Conservation (phyloP, 2,113 vertebrate genomes). For the Cynopterus brachyotis region DNA sequence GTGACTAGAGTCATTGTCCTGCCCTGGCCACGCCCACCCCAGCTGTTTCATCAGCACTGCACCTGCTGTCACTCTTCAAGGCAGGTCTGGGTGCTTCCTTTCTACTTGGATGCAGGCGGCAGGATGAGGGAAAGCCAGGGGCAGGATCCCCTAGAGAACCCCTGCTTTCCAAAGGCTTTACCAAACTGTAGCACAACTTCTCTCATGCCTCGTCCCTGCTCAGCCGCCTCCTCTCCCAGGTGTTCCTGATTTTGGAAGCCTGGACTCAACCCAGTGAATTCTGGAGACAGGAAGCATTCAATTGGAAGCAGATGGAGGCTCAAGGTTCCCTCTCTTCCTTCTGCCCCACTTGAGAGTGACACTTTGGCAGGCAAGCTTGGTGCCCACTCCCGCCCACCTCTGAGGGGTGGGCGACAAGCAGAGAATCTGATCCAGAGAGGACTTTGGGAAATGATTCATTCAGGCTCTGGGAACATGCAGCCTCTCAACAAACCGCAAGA, state of each 20-base stretch:
- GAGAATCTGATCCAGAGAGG: not conserved
- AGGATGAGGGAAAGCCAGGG: not conserved
- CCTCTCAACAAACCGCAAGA: not conserved
- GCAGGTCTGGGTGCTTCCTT: not conserved
- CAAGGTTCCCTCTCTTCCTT: not conserved
- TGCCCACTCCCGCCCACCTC: rapidly evolving
- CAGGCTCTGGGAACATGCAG: not conserved
- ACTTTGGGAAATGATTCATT: not conserved
- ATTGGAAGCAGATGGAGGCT: constrained; percentile 42
- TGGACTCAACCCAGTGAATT: not conserved
- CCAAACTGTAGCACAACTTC: not conserved
- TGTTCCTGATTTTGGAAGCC: constrained; percentile 8
- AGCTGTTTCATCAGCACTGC: not conserved
- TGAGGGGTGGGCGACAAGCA: not conserved
- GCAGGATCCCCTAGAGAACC: not conserved
- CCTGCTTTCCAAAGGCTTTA: not conserved
- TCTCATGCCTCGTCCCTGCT: rapidly evolving
- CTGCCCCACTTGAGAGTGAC: not conserved
- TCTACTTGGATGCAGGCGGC: not conserved
- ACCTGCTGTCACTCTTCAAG: not conserved
- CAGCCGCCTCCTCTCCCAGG: not conserved
- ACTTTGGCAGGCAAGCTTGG: not conserved
- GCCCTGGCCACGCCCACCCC: not conserved
- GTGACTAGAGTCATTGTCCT: not conserved
- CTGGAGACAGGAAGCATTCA: constrained; percentile 8